Base-by-base conservation (phyloP, 2,888 invertebrate species). In the Melanophora roralis region DNA sequence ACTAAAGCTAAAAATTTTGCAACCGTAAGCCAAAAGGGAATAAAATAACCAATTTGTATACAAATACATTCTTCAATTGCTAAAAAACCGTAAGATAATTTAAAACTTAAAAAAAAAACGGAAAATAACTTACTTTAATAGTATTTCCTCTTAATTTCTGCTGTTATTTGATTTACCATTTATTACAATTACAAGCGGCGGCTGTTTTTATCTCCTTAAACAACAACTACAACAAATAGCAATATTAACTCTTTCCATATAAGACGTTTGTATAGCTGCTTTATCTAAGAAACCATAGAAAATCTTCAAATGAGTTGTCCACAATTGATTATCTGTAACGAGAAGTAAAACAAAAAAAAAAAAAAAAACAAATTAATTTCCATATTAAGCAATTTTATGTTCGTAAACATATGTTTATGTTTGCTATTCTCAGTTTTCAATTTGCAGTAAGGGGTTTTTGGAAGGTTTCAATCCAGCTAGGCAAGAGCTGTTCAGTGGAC, bases 181-280 rank as follows among this genome's bases (percentile, higher is more conserved):
- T 72, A 80, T 76, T 76, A 80, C 64, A 80, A 80, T 76, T 73
- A 80, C 78, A 78, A 76, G 81, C 81, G 81, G 82, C 82, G 81
- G 82, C 78, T 81, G 76, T 76, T 82, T 78, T 82, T 79, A 80
- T 80, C 59, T 74, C 67, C 49, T 57, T 38, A 43, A 57, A 76
- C 34, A 62, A 55, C 53, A 49, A 73, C 27, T 27, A 27, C 27
- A 5, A 65, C 21, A 75, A 34, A 38, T 62, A 49, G 21, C 65
- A 49, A 11, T 51, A 69, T 71, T 43, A 60, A 40, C 76, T 16
- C 14, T 27, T 27, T 27, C 27, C 6, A 5, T 14, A 40, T 6
- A 14, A 40, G n/a, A 1, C 34, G 23, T 40, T 74, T 62, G 19
- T 62, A 53, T 34, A 23, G 62, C 45, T 62, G 45, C 36, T 40